phyloP scores from a whole-genome alignment of 2,888 invertebrate species.

The Acleris emargana region DNA sequence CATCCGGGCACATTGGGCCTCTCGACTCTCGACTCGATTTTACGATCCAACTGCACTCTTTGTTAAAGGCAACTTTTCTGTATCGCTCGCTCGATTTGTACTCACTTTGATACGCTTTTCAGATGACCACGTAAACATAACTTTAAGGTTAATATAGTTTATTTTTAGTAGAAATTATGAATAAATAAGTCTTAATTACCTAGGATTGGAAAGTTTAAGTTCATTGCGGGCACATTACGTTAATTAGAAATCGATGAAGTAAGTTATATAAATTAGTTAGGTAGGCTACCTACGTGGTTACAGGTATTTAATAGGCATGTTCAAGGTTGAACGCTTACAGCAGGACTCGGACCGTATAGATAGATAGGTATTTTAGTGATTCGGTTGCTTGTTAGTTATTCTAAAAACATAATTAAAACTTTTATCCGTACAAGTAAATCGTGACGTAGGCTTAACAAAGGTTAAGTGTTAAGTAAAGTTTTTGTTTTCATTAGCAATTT shows the following conservation, averaged over 20 bases:
- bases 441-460: slow-evolving; percentile 2
- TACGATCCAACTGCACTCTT: slow-evolving; percentile 73
- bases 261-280: slow-evolving; percentile 26
- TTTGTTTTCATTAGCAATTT: slow-evolving; percentile 18
- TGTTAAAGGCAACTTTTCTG: slow-evolving; percentile 79
- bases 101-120: slow-evolving; percentile 62
- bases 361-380: too few relatives aligned
- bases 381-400: too few relatives aligned
- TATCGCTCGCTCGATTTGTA: slow-evolving; percentile 58
- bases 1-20: slow-evolving; percentile 80
- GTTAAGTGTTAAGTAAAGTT: slow-evolving; percentile 17
- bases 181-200: slow-evolving; percentile 25
- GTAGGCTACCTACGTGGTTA: slow-evolving; percentile 20
- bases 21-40: slow-evolving; percentile 72
- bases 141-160: slow-evolving; percentile 68
- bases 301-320: slow-evolving; percentile 9
- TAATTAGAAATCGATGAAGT: slow-evolving; percentile 33
- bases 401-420: neutral
- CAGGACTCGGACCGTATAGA: neutral
- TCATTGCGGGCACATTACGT: slow-evolving; percentile 50
- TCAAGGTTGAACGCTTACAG: slow-evolving; percentile 39
- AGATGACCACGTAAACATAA: slow-evolving; percentile 45
- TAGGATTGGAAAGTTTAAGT: slow-evolving; percentile 47
- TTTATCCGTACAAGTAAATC: neutral
- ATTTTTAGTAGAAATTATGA: slow-evolving; percentile 40